Percentiles rank a stretch among this genome's conserved stretches.
Conservation (phyloP, 2,888 invertebrate genomes). For the Synergus laeviventris region DNA sequence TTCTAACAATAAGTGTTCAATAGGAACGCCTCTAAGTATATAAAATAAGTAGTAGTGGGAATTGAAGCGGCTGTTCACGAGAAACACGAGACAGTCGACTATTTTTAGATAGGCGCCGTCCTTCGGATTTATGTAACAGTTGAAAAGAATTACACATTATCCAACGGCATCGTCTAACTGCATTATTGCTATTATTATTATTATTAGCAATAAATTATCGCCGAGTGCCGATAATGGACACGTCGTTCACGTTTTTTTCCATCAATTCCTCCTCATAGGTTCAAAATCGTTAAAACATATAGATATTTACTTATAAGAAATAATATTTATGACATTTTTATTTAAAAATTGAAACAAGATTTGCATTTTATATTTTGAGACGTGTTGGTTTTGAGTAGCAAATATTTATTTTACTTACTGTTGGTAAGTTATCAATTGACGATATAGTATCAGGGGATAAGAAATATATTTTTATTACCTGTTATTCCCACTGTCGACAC, state of each 20-base stretch:
- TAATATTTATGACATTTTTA: neutral
- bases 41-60: neutral
- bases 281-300: neutral
- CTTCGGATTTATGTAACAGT: constrained; percentile 53
- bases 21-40: neutral
- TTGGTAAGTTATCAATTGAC: too few species aligned
- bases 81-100: constrained; percentile 66
- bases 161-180: constrained; percentile 8
- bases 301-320: neutral
- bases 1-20: neutral
- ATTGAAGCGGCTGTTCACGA: constrained; percentile 43
- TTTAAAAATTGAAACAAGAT: neutral
- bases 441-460: too few species aligned
- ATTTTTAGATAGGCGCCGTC: constrained; percentile 69
- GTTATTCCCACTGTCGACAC: too few species aligned
- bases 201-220: neutral
- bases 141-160: constrained; percentile 13
- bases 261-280: neutral
- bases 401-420: too few species aligned
- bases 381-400: too few species aligned
- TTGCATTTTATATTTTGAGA: neutral
- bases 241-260: neutral
- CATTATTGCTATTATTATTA: neutral
- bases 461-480: too few species aligned
- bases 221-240: neutral